phyloP scores from a whole-genome alignment of 2,113 vertebrate species.

The Illadopsis cleaveri region DNA sequence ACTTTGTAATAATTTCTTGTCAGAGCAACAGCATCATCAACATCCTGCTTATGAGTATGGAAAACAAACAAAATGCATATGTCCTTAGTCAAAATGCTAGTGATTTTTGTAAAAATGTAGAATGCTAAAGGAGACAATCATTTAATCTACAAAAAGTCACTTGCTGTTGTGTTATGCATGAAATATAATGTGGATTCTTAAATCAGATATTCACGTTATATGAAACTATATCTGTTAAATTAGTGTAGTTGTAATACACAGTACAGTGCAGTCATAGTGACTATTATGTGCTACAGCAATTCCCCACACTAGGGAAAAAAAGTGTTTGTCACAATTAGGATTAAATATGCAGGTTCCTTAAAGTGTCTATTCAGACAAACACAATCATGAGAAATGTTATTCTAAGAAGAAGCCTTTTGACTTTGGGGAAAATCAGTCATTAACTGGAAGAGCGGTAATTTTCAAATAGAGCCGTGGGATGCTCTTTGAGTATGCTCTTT shows the following conservation, averaged over 20 bases:
- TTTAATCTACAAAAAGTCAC: conserved; percentile 25
- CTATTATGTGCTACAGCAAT: neutral
- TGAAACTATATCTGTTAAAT: conserved; percentile 2
- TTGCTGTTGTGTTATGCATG: conserved; percentile 14
- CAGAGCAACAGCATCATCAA: conserved; percentile 11
- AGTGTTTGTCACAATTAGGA: neutral
- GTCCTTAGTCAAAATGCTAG: conserved; percentile 47
- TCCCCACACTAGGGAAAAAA: neutral
- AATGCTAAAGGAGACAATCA: conserved; percentile 76
- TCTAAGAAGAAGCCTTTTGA: neutral
- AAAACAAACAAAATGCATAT: conserved; percentile 5
- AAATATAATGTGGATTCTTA: conserved; percentile 2
- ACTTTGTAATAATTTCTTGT: conserved; percentile 76
- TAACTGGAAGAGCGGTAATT: neutral
- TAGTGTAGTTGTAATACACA: neutral
- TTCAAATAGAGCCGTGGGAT: neutral
- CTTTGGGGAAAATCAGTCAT: neutral
- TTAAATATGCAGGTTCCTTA: neutral
- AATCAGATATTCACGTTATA: neutral
- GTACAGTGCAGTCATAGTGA: neutral
- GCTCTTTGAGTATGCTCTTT: neutral
- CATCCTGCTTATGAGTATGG: conserved; percentile 43
- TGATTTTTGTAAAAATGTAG: conserved; percentile 59
- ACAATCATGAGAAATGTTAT: neutral
- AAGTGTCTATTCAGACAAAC: neutral